Evolutionary conservation across 2,113 vertebrate genomes (phyloP).

Genomic region (Speoplatyrhinus poulsoni): DNA sequence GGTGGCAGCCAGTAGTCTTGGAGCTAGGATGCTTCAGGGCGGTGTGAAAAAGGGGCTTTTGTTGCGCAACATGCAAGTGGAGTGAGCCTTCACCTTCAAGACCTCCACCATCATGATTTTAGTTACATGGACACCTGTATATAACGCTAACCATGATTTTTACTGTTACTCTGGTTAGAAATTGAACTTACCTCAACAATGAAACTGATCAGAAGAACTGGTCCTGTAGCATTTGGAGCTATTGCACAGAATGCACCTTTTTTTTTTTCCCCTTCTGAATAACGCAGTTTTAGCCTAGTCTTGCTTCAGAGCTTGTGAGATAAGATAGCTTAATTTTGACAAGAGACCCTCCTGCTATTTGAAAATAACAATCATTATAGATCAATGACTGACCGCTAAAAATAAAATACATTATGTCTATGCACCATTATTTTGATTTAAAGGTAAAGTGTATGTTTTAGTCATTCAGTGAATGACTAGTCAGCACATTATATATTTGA

Average conservation of each 20-base stretch:
- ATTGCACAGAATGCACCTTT: constrained; percentile 70
- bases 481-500: constrained; percentile 41
- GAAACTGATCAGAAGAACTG: constrained; percentile 46
- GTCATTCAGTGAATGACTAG: constrained; percentile 71
- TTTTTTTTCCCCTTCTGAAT: constrained; percentile 40
- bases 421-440: constrained; percentile 60
- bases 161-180: constrained; percentile 34
- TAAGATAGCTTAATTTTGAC: constrained; percentile 39
- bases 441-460: constrained; percentile 36
- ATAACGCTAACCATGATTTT: constrained; percentile 16
- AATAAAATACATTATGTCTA: constrained; percentile 46
- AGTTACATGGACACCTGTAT: constrained; percentile 26
- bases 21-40: constrained; percentile 70
- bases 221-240: constrained; percentile 58
- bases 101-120: constrained; percentile 25
- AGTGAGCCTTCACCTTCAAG: constrained; percentile 39
- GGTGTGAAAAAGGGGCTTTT: constrained; percentile 68
- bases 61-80: constrained; percentile 67
- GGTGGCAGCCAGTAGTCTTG: constrained; percentile 56
- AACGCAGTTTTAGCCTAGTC: constrained; percentile 51
- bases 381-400: not conserved
- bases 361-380: not conserved
- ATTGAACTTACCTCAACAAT: constrained; percentile 55
- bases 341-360: no score
- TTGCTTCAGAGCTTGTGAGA: constrained; percentile 44